Percentiles rank a stretch among this genome's conserved stretches.
phyloP scores from a whole-genome alignment of 2,888 invertebrate genomes.

The Diarsia dahlii region DNA sequence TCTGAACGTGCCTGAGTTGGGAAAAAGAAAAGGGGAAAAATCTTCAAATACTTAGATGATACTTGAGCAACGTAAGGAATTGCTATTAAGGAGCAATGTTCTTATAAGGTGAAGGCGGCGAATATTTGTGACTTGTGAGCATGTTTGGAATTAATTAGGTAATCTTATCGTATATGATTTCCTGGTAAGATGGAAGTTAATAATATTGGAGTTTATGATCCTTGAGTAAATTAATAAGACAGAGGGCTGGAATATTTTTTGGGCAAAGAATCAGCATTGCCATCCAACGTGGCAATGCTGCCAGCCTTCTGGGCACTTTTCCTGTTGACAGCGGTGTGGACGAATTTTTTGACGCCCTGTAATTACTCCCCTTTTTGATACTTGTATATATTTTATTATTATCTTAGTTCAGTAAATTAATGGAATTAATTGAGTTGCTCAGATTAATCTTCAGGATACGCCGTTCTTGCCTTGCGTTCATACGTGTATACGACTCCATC shows the following conservation, averaged over 20 bases:
- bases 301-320: no score
- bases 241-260: no score
- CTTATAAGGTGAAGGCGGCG: slow-evolving; percentile 47
- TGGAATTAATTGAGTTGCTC: not conserved
- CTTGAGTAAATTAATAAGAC: not conserved
- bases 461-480: not conserved
- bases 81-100: slow-evolving; percentile 65
- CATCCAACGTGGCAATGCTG: no score
- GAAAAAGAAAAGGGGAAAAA: slow-evolving; percentile 48
- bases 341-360: no score
- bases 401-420: not conserved
- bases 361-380: no score
- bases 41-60: slow-evolving; percentile 57
- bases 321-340: no score
- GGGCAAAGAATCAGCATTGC: no score
- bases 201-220: not conserved
- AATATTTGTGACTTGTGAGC: slow-evolving; percentile 56
- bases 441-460: not conserved
- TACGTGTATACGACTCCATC: not conserved
- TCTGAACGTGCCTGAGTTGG: slow-evolving; percentile 54
- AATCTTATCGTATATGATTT: slow-evolving; percentile 50
- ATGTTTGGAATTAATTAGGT: slow-evolving; percentile 56
- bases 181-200: slow-evolving; percentile 15
- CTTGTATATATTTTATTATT: no score
- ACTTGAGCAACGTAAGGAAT: slow-evolving; percentile 65